These are phyloP conservation scores for Ferrisia virgata DNA, from an alignment of 2,888 invertebrate species.

Conservation along the genomic window DNA sequence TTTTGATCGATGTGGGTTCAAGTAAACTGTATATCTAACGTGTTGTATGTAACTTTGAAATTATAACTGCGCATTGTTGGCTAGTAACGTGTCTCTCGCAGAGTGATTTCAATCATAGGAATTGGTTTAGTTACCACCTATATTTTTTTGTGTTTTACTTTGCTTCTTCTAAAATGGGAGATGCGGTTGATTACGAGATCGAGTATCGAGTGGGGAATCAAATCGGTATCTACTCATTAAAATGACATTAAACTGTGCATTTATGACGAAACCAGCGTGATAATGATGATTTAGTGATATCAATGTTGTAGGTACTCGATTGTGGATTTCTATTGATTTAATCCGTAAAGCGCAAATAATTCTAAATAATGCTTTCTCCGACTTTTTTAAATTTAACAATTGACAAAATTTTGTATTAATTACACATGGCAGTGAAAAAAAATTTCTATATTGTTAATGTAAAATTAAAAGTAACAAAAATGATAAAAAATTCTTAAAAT, in stretches of 20 bases:
- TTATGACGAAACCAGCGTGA: neutral
- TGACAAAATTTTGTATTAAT: no score
- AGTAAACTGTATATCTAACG: neutral
- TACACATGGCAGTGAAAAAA: no score
- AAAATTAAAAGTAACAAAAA: no score
- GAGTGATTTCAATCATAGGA: neutral
- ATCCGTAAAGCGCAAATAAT: neutral
- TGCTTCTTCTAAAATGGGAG: neutral
- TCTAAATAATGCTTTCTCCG: neutral
- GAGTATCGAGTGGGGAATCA: neutral
- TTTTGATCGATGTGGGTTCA: neutral
- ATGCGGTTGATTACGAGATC: neutral
- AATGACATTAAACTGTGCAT: neutral
- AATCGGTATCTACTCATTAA: neutral
- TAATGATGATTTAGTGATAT: neutral
- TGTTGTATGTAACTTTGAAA: neutral
- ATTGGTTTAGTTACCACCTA: neutral
- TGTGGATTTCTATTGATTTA: neutral
- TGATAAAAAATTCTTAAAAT: no score
- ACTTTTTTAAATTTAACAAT: neutral
- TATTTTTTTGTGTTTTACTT: neutral
- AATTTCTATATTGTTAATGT: no score
- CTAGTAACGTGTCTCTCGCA: neutral
- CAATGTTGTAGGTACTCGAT: neutral
- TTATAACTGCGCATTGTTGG: neutral